Evolutionary conservation across 2,113 vertebrate genomes (phyloP).

Genomic region (Labeo catla): DNA sequence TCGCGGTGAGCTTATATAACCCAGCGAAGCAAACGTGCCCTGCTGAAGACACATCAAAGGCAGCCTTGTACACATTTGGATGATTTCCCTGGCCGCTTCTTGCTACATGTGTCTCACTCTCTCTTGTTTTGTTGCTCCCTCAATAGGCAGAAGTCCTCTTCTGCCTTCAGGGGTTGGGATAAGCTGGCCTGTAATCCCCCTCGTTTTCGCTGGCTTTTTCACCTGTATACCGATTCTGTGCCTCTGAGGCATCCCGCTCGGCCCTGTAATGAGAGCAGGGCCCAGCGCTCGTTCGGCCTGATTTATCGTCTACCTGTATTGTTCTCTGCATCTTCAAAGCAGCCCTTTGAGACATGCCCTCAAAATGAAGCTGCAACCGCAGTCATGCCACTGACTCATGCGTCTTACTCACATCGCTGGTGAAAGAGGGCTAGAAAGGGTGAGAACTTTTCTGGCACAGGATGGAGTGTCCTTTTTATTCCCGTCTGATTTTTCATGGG

Average conservation of each 20-base stretch:
- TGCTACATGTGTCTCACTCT: slow-evolving; percentile 41
- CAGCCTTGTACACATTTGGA: not conserved
- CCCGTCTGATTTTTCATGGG: slow-evolving; percentile 37
- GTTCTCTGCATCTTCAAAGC: slow-evolving; percentile 59
- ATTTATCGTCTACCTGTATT: slow-evolving; percentile 57
- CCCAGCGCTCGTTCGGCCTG: slow-evolving; percentile 41
- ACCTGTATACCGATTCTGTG: slow-evolving; percentile 40
- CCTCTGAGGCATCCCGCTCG: slow-evolving; percentile 17
- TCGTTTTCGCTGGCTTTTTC: not conserved
- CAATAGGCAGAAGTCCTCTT: not conserved
- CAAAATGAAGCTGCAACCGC: slow-evolving; percentile 40
- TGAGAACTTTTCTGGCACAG: slow-evolving; percentile 37
- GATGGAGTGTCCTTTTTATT: slow-evolving; percentile 35
- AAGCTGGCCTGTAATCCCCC: slow-evolving; percentile 27
- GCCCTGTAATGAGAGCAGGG: slow-evolving; percentile 49
- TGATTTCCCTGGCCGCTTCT: slow-evolving; percentile 21
- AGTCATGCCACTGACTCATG: slow-evolving; percentile 53
- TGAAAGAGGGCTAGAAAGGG: slow-evolving; percentile 7
- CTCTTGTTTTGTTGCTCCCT: slow-evolving; percentile 41
- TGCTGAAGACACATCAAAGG: slow-evolving; percentile 46
- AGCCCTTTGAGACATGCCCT: slow-evolving; percentile 48
- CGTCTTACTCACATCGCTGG: slow-evolving; percentile 44
- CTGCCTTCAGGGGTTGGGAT: slow-evolving; percentile 26
- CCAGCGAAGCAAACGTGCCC: slow-evolving; percentile 17
- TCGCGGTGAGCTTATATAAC: not conserved